Base-by-base conservation (phyloP, 2,797 vertebrate genomes). In the Champsocephalus esox region DNA sequence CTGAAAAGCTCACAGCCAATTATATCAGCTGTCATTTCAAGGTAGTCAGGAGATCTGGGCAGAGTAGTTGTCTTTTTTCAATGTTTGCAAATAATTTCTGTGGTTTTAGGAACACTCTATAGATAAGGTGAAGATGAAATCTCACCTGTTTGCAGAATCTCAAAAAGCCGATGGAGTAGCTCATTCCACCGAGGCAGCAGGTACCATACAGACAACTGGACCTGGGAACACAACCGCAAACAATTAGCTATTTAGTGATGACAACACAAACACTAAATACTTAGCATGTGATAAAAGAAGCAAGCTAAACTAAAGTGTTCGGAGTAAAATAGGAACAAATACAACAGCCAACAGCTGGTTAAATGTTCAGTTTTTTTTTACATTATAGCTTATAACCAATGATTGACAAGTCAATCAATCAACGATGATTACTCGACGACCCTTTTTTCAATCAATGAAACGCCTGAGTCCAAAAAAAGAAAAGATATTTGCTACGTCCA, bases 61-160 rank as follows among this genome's bases (percentile, higher is more conserved):
- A 76, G 81, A 87, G 85, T 70, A 56, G 52, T 73, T 70, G 87
- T 58, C 14, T 52, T 68, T 46, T 78, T 79, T 9, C 49, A 63
- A 17, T 17, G 12, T 43, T 43, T 64, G 65, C 9, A 4, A 34
- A 63, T 43, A 43, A 71, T 68, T 88, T 72, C 32, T 46, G 55
- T 28, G 58, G 69, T 69, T 9, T 9, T 51, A 19, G 32, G 46
- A 52, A 50, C 21, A 45, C 56, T 81, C 48, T 4, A 12, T 51
- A 70, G 66, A 84, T 63, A 78, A 73, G 62, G 38, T n/a, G 34
- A 63, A 28, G 46, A 76, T 10, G 54, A 70, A 74, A 51, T 73
- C 96, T 90, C 89, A 98, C 98, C 97, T 99, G 98, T 90, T 99
- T 99, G 90, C 98, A 99, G 94, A 99, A 99, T 79, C 98, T 95